Base-by-base conservation (phyloP, 2,113 vertebrate genomes). In the Coptodon bakossiorum region DNA sequence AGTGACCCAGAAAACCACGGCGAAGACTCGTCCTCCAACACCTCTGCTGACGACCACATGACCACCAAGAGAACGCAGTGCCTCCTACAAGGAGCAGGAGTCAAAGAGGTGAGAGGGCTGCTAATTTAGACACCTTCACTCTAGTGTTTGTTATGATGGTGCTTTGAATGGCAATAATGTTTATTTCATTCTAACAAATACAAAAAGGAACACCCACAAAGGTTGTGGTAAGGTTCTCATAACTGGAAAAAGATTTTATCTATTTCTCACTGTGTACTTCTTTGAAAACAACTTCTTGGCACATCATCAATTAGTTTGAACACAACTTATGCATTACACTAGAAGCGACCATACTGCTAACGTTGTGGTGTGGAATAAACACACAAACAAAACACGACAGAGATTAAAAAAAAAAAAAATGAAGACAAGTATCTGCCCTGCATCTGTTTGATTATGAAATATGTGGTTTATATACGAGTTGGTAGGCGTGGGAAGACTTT, bases 21-120 rank as follows among this genome's bases (percentile, higher is more conserved):
- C 3, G 96, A 96, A 90, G 97, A 97, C 93, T 95, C 95, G n/a
- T 95, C 94, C 80, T 97, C 96, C 81, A 96, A 96, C 94, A 92
- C 94, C 78, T 97, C 97, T 1, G 92, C 90, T 5, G 97, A 97
- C 86, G 96, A 97, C 95, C 95, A 94, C 92, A 96, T 97, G 96
- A 93, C 87, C 87, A 92, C 94, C 91, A 96, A 97, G 91, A 94
- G 94, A 85, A 78, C 95, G 3, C 95, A 94, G 79, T 95, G 94
- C 91, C 88, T 85, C 89, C 89, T 95, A 29, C 93, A 94, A 57
- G 94, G 94, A 73, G 96, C 94, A 22, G 96, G 95, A 53, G 96
- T 97, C 86, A 97, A 97, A 91, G 95, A 97, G 96, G 97, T 96
- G 86, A 93, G 94, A 12, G n/a, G 4, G 31, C 36, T 9, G 38